Evolutionary conservation across 2,113 vertebrate genomes (phyloP).

Genomic region (Xyliphius kryptos): DNA sequence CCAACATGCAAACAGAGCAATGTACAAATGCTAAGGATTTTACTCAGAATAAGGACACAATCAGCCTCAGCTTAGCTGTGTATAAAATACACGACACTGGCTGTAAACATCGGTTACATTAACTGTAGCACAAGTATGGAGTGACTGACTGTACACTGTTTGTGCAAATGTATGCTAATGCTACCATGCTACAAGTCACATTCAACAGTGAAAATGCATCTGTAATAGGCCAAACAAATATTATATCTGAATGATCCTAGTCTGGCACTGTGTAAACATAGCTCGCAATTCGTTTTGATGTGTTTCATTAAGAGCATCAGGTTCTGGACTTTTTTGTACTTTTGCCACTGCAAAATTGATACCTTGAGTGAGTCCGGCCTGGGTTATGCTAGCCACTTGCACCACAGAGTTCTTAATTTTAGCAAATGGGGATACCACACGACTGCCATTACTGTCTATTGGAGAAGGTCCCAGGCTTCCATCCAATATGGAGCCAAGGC

Average conservation of each 20-base stretch:
- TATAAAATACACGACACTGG: constrained; percentile 38
- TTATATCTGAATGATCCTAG: constrained; percentile 97
- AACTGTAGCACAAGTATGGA: constrained; percentile 42
- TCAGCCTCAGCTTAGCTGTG: constrained; percentile 42
- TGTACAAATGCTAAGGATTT: too few species aligned
- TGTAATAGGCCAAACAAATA: constrained; percentile 43
- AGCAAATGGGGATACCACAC: constrained; percentile 92
- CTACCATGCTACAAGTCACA: constrained; percentile 57
- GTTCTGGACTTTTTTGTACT: constrained; percentile 93
- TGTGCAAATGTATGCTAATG: constrained; percentile 54
- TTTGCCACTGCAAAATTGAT: constrained; percentile 93
- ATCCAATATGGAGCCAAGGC: constrained; percentile 65
- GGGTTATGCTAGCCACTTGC: constrained; percentile 91
- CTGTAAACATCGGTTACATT: constrained; percentile 47
- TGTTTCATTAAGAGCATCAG: constrained; percentile 68
- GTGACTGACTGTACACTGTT: constrained; percentile 33
- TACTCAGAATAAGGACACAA: constrained; percentile 32
- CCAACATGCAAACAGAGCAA: constrained; percentile 49
- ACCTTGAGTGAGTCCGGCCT: constrained; percentile 90
- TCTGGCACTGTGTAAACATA: constrained; percentile 99
- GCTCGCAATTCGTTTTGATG: constrained; percentile 83
- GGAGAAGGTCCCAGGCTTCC: constrained; percentile 77
- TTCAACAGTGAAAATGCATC: constrained; percentile 26
- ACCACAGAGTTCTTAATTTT: constrained; percentile 97
- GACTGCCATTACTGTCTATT: constrained; percentile 75